Base-by-base conservation (phyloP, 2,888 invertebrate genomes). In the Apeira syringaria region DNA sequence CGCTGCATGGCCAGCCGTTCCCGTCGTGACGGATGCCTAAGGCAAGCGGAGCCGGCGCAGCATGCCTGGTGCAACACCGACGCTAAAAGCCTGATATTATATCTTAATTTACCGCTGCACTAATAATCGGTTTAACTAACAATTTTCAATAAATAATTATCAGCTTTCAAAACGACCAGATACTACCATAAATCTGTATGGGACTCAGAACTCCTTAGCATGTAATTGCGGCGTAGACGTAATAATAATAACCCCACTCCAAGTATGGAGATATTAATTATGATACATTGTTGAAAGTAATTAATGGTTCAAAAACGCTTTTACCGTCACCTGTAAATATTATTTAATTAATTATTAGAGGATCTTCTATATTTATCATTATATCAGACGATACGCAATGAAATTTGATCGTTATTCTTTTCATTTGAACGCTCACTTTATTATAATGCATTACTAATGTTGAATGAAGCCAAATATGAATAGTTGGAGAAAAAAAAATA, bases 71-170 rank as follows among this genome's bases (percentile, higher is more conserved):
- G 67, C 68, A 57, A 62, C 65, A 67, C 62, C 63, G 61, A 54
- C 56, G 54, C 60, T 68, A 66, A 66, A 65, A 60, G 58, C 58
- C 56, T n/a, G n/a, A n/a, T 49, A 66, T 67, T 70, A 69, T 60
- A 65, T 64, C 66, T 72, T 66, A 71, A 74, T 77, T 71, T 68
- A 70, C 73, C 67, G 72, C 72, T 66, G 58, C 59, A 57, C 64
- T 82, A 80, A 80, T 81, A 74, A 78, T 67, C 64, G 70, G 74
- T 69, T 75, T 61, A 67, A 61, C 67, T 74, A 61, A 75, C 65
- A 64, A 74, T 80, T n/a, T 80, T 76, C 68, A 74, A 79, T 72
- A 65, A 70, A 73, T 80, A 80, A 78, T 76, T 74, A 69, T 65
- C 56, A 58, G 61, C 61, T 74, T 68, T 71, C 64, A 61, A 59